phyloP scores from a whole-genome alignment of 1,140 invertebrate genomes.

The Phocides pigmalion region DNA sequence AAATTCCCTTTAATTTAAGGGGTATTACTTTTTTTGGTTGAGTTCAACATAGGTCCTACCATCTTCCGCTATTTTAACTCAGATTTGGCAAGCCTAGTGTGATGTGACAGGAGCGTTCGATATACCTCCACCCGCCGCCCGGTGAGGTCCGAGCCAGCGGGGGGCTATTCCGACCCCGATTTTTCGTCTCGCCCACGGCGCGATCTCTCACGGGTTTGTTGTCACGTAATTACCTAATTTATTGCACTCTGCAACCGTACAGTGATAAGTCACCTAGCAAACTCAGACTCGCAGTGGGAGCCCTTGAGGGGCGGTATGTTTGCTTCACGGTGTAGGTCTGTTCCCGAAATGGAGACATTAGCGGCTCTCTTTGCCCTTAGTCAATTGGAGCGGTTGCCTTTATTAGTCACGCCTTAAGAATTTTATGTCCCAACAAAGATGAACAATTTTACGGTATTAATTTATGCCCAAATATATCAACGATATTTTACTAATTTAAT shows the following conservation, averaged over 20 bases:
- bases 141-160: constrained; percentile 72
- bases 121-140: constrained; percentile 51
- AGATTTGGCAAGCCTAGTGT: constrained; percentile 27
- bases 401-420: constrained; percentile 52
- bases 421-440: constrained; percentile 37
- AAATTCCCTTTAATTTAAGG: too few relatives aligned
- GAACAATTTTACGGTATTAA: constrained; percentile 17
- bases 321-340: constrained; percentile 61
- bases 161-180: constrained; percentile 52
- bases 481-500: constrained; percentile 7
- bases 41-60: neutral
- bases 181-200: constrained; percentile 60
- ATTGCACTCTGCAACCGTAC: constrained; percentile 68
- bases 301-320: constrained; percentile 68
- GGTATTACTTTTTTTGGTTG: neutral
- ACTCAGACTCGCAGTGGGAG: constrained; percentile 55
- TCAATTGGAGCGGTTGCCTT: constrained; percentile 53
- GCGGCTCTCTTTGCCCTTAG: constrained; percentile 47
- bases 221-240: constrained; percentile 79
- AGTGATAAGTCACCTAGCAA: constrained; percentile 56
- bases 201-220: constrained; percentile 76
- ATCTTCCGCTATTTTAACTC: neutral
- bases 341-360: constrained; percentile 78
- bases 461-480: constrained; percentile 22
- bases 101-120: constrained; percentile 68